Base-by-base conservation (phyloP, 2,797 vertebrate genomes). In the Monodelphis domestica region DNA sequence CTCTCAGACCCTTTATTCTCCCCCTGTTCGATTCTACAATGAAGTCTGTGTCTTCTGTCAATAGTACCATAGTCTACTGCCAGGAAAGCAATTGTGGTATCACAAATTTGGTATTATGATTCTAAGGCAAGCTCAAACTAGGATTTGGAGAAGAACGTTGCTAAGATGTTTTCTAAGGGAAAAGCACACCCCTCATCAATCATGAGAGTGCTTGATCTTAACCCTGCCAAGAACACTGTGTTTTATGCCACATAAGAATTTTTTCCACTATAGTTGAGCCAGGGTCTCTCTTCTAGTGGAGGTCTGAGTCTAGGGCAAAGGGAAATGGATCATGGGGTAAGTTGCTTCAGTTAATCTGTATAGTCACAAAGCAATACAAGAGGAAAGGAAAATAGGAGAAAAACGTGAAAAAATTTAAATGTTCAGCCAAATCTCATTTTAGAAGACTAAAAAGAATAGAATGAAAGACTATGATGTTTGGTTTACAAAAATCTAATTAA, bases 381-480 rank as follows among this genome's bases (percentile, higher is more conserved):
- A 50, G 70, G 70, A 84, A 84, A 84, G 38, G 38, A 84, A 84
- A 84, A 84, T 50, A 70, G 38, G 63, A 70, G 38, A 10, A 26
- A 84, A 50, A 84, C 84, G 38, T 45, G 21, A 84, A n/a, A 50
- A 38, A 84, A 84, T 38, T 50, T 89, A 54, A 96, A 94, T 88
- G 12, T 54, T 89, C 33, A 93, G 91, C 88, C 70, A 54, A 33
- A 55, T 87, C 88, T 95, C 91, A 91, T 92, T 88, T 92, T 54
- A 5, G 53, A 84, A 29, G 84, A 57, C 70, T 59, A 91, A 94
- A 90, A 59, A 33, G n/a, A 93, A 33, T 54, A 53, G 1, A 90
- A 29, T 90, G 15, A 84, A 57, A 94, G 53, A 95, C 57, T 91
- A 57, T 54, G 89, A 30, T 53, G 93, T 90, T 57, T 92, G 84